These are phyloP conservation scores for Lycorma delicatula DNA, from an alignment of 1,140 invertebrate species.

Conservation along the genomic window DNA sequence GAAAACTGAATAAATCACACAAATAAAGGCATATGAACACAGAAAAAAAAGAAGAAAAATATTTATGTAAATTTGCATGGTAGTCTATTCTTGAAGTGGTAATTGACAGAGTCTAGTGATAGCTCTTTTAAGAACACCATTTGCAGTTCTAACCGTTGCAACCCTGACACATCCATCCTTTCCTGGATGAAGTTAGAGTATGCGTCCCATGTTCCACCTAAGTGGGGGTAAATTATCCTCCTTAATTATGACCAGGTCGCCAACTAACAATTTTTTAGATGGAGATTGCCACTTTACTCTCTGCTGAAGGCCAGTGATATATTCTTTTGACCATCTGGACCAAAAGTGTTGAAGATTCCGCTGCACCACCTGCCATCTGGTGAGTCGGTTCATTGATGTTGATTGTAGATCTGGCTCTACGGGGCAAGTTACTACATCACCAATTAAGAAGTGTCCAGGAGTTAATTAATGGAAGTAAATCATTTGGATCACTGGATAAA, in stretches of 20 bases:
- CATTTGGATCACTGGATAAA: conserved; percentile 25
- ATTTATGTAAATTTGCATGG: no score
- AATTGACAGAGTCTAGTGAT: no score
- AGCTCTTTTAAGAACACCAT: no score
- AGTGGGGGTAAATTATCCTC: conserved; percentile 32
- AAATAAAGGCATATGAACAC: no score
- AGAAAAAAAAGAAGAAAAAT: no score
- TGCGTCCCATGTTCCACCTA: conserved; percentile 31
- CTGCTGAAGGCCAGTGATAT: conserved; percentile 30
- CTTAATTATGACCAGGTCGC: conserved; percentile 34
- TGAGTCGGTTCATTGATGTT: conserved; percentile 26
- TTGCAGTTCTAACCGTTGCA: no score
- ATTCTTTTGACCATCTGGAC: conserved; percentile 32
- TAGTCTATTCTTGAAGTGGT: no score
- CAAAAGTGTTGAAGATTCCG: conserved; percentile 31
- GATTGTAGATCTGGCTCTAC: no score
- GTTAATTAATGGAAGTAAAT: conserved; percentile 25
- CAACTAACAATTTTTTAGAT: conserved; percentile 23
- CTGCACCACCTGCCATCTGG: conserved; percentile 24
- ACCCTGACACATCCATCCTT: conserved; percentile 30
- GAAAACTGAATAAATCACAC: no score
- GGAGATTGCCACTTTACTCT: conserved; percentile 24
- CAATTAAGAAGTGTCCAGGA: conserved; percentile 32
- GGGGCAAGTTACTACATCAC: conserved; percentile 28
- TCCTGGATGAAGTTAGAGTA: conserved; percentile 30